Conservation (phyloP, 2,888 invertebrate species). For the Arctia plantaginis region DNA sequence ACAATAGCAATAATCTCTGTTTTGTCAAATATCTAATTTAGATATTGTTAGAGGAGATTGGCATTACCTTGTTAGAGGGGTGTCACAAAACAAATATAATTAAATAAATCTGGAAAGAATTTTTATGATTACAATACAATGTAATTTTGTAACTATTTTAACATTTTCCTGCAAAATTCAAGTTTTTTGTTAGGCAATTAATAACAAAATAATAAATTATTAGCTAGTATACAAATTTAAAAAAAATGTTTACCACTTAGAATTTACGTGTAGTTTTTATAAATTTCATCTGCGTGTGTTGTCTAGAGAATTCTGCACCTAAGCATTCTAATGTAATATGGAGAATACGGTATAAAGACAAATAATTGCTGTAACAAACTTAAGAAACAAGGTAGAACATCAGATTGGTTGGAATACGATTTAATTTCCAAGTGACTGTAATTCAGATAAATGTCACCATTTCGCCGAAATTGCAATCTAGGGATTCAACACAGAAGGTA, state of each 20-base stretch:
- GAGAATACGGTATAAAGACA: not conserved
- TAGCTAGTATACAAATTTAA: too few relatives aligned
- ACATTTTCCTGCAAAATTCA: too few relatives aligned
- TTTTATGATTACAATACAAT: too few relatives aligned
- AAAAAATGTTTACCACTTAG: not conserved
- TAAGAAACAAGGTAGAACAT: not conserved
- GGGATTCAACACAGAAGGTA: not conserved
- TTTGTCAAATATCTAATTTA: too few relatives aligned
- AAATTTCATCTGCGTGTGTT: not conserved
- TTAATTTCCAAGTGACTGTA: not conserved
- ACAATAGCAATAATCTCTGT: too few relatives aligned
- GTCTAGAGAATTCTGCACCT: not conserved
- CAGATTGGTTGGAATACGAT: not conserved
- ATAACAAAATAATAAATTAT: too few relatives aligned
- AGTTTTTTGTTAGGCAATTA: too few relatives aligned
- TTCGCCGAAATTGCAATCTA: not conserved
- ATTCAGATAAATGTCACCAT: constrained; percentile 3
- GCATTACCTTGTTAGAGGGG: too few relatives aligned
- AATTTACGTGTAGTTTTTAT: not conserved
- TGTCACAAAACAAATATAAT: too few relatives aligned
- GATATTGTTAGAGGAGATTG: too few relatives aligned
- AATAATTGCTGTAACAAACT: not conserved
- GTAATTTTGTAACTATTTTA: too few relatives aligned
- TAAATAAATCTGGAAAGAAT: too few relatives aligned
- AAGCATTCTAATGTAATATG: not conserved